These are phyloP conservation scores for Diachasmimorpha longicaudata DNA, from an alignment of 1,140 invertebrate species.

Conservation along the genomic window DNA sequence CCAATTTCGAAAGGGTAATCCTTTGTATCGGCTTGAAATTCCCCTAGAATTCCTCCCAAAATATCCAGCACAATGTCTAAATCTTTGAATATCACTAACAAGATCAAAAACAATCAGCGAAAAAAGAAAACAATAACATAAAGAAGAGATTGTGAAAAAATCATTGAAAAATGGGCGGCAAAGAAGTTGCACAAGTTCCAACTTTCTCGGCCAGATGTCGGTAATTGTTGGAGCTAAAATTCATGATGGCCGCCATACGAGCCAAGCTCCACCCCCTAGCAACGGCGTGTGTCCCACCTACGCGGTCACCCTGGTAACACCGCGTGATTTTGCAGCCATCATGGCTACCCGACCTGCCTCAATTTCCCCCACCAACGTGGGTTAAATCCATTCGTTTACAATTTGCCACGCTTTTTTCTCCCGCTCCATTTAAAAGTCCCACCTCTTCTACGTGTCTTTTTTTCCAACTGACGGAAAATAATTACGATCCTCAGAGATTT, in stretches of 20 bases:
- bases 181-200: background rate
- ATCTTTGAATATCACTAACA: background rate
- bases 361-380: conserved; percentile 33
- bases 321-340: conserved; percentile 45
- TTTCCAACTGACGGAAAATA: background rate
- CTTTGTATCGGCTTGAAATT: background rate
- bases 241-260: conserved; percentile 47
- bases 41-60: background rate
- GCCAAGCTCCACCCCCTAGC: conserved; percentile 40
- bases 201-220: conserved; percentile 41
- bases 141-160: background rate
- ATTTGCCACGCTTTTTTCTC: conserved; percentile 21
- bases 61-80: background rate
- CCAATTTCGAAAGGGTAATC: background rate
- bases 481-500: background rate
- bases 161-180: background rate
- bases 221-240: conserved; percentile 43
- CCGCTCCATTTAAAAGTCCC: conserved; percentile 2
- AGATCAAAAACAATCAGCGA: background rate
- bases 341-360: conserved; percentile 51
- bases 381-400: conserved; percentile 4
- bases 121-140: background rate
- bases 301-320: conserved; percentile 47
- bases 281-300: conserved; percentile 39
- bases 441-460: background rate